Evolutionary conservation across 2,888 invertebrate genomes (phyloP).

Genomic region (Cantharis rustica): DNA sequence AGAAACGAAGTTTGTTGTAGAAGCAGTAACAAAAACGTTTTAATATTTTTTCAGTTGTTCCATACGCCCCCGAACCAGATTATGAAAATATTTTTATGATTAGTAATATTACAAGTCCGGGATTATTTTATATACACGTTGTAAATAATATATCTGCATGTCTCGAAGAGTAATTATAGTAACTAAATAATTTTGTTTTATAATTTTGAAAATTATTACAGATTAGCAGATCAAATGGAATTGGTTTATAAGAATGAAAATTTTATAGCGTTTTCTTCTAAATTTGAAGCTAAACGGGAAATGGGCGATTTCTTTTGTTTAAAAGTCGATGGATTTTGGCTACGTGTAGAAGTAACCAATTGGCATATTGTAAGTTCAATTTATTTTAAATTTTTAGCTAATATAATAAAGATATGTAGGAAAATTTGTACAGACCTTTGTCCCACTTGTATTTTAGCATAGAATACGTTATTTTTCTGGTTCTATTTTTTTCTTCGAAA

Average conservation of each 20-base stretch:
- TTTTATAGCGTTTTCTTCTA: background rate
- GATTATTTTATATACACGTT: constrained; percentile 22
- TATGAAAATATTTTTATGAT: constrained; percentile 14
- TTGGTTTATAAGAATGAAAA: background rate
- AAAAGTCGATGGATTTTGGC: background rate
- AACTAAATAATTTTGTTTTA: background rate
- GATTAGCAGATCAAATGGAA: background rate
- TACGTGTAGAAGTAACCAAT: constrained; percentile 19
- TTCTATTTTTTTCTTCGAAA: no score
- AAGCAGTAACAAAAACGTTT: background rate
- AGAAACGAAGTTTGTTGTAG: background rate
- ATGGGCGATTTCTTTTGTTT: constrained; percentile 5
- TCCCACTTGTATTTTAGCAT: no score
- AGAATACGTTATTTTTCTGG: background rate
- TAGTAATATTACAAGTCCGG: constrained; percentile 3
- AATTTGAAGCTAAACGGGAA: background rate
- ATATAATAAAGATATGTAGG: no score
- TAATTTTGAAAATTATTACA: background rate
- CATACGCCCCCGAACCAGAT: background rate
- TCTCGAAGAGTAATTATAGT: constrained; percentile 10
- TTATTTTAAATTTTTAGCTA: no score
- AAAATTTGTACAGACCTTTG: no score
- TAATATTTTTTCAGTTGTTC: background rate
- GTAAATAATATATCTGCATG: constrained; percentile 4
- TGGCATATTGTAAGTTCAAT: constrained; percentile 14